These are phyloP conservation scores for Apostichopus californicus DNA, from an alignment of 35 echinoderm and acorn worm species.

Conservation along the genomic window DNA sequence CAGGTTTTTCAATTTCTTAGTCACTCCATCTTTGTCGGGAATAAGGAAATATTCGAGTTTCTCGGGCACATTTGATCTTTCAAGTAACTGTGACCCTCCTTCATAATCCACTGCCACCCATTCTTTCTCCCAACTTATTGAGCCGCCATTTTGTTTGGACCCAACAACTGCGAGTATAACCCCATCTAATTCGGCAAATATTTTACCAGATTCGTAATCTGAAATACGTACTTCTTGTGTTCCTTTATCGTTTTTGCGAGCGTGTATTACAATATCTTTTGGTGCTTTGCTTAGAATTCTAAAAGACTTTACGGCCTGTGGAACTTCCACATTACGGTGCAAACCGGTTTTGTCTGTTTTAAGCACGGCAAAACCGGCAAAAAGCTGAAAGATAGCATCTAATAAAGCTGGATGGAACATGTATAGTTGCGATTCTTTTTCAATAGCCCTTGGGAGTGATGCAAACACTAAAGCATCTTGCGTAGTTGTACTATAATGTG, in stretches of 20 bases:
- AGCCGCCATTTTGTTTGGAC: not conserved
- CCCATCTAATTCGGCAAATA: not conserved
- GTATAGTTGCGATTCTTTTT: constrained; percentile 3
- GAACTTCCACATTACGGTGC: not conserved
- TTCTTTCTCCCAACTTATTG: not conserved
- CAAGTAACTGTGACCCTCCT: not conserved
- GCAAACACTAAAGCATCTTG: constrained; percentile 19
- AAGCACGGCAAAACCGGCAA: not conserved
- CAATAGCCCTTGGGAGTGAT: not conserved
- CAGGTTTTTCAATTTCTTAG: not conserved
- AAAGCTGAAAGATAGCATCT: constrained; percentile 49
- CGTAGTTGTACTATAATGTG: not conserved
- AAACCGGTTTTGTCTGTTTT: not conserved
- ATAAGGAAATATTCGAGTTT: not conserved
- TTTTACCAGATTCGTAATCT: not conserved
- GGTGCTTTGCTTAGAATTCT: not conserved
- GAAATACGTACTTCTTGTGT: not conserved
- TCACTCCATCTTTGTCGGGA: not conserved
- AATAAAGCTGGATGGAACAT: constrained; percentile 61
- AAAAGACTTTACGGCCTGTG: not conserved
- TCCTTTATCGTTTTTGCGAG: not conserved
- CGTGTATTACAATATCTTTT: not conserved
- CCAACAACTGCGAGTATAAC: not conserved
- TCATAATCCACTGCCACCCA: not conserved
- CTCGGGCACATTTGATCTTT: not conserved